A percentile compares a stretch with the other conserved stretches of the same genome.
Conservation (phyloP, 2,113 vertebrate species). For the Synchiropus splendidus region DNA sequence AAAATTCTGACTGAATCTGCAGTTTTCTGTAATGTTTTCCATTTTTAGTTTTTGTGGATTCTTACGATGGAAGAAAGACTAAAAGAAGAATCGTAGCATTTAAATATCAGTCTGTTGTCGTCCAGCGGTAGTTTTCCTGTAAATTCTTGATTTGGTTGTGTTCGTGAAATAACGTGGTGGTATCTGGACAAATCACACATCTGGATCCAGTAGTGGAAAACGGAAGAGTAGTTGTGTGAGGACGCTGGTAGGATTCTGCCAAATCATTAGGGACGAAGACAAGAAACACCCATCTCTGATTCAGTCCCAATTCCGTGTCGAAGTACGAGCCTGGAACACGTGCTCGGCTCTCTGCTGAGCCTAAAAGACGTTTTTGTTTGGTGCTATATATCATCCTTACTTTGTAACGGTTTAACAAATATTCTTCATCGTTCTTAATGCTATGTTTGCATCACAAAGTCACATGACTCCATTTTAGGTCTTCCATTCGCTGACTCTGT, state of each 20-base stretch:
- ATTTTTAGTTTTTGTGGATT: constrained; percentile 43
- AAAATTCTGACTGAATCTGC: constrained; percentile 29
- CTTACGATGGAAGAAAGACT: constrained; percentile 31
- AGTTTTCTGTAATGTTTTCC: constrained; percentile 27
- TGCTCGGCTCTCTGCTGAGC: too few relatives aligned
- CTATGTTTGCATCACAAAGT: too few relatives aligned
- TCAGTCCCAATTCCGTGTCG: too few relatives aligned
- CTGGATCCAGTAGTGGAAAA: constrained; percentile 26
- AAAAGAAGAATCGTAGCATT: constrained; percentile 46
- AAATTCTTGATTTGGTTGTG: constrained; percentile 56
- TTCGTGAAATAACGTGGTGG: constrained; percentile 38
- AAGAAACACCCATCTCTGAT: too few relatives aligned
- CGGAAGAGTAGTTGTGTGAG: constrained; percentile 8
- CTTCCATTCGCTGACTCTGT: too few relatives aligned
- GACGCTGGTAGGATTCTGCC: constrained; percentile 21
- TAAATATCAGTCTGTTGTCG: constrained; percentile 52
- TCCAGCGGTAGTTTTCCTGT: constrained; percentile 52
- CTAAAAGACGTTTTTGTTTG: too few relatives aligned
- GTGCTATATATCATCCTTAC: too few relatives aligned
- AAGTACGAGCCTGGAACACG: too few relatives aligned
- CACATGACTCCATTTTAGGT: too few relatives aligned
- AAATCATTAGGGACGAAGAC: constrained; percentile 10
- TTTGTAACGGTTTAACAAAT: too few relatives aligned
- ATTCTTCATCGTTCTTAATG: too few relatives aligned
- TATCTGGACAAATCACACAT: constrained; percentile 38